Conservation (phyloP, 2,888 invertebrate species). For the Caradrina clavipalpis region DNA sequence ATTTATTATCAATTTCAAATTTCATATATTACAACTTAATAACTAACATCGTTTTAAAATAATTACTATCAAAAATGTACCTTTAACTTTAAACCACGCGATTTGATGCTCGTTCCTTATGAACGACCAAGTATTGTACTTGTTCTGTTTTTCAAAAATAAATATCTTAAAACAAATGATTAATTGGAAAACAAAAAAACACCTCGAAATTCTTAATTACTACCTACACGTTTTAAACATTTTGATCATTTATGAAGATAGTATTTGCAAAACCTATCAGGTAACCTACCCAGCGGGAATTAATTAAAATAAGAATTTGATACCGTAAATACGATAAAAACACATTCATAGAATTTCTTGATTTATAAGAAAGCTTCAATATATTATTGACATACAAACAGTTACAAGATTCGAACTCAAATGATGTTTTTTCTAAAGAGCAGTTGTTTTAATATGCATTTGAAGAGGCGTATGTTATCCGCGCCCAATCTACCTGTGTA, state of each 20-base stretch:
- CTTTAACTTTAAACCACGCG: no score
- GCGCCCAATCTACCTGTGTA: constrained; percentile 61
- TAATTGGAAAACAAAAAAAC: no score
- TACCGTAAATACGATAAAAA: neutral
- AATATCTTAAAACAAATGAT: no score
- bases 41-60: no score
- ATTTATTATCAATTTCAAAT: no score
- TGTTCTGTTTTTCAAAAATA: no score
- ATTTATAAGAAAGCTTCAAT: neutral
- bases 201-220: no score
- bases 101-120: no score
- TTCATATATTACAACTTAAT: no score
- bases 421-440: constrained; percentile 49
- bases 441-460: constrained; percentile 60
- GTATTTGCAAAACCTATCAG: neutral
- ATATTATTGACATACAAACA: constrained; percentile 11
- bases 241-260: neutral
- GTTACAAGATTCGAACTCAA: constrained; percentile 49
- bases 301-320: neutral
- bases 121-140: no score
- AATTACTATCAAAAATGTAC: no score
- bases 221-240: neutral
- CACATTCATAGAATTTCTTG: neutral
- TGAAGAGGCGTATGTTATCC: constrained; percentile 72
- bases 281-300: neutral